Conservation (phyloP, 2,888 invertebrate genomes). For the Thecophora atra region DNA sequence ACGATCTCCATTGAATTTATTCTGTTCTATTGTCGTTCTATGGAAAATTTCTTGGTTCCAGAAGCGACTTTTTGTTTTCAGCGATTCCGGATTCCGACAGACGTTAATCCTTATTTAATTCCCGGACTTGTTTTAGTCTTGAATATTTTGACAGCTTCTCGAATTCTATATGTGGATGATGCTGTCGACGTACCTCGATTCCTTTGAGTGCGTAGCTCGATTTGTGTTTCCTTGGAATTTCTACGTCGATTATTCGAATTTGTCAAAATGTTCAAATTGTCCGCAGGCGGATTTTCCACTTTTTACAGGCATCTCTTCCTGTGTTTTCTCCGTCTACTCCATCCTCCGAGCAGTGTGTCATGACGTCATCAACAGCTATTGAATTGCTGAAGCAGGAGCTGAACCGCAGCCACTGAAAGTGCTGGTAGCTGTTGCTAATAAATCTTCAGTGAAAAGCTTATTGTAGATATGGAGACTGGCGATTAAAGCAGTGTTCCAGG, state of each 20-base stretch:
- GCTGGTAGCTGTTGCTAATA: conserved; percentile 7
- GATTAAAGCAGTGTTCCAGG: not conserved
- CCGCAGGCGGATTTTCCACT: conserved; percentile 34
- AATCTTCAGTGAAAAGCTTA: not conserved
- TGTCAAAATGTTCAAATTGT: conserved; percentile 43
- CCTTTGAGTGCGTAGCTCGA: too few species aligned
- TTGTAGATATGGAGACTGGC: not conserved
- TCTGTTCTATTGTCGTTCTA: too few species aligned
- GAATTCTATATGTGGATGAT: too few species aligned
- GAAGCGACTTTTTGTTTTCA: too few species aligned
- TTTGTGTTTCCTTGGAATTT: too few species aligned
- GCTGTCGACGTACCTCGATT: too few species aligned
- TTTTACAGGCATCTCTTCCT: not conserved
- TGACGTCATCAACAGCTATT: conserved; percentile 41
- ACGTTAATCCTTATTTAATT: too few species aligned
- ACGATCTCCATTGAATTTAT: too few species aligned
- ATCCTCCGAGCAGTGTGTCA: conserved; percentile 8
- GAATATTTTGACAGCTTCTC: too few species aligned
- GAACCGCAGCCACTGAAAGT: not conserved
- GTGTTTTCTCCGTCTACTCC: not conserved
- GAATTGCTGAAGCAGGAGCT: conserved; percentile 8
- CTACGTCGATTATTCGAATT: conserved; percentile 29
- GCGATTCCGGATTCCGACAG: too few species aligned
- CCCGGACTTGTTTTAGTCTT: too few species aligned
- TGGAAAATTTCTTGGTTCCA: too few species aligned